Conservation (phyloP, 2,113 vertebrate genomes). For the Alligator sinensis region DNA sequence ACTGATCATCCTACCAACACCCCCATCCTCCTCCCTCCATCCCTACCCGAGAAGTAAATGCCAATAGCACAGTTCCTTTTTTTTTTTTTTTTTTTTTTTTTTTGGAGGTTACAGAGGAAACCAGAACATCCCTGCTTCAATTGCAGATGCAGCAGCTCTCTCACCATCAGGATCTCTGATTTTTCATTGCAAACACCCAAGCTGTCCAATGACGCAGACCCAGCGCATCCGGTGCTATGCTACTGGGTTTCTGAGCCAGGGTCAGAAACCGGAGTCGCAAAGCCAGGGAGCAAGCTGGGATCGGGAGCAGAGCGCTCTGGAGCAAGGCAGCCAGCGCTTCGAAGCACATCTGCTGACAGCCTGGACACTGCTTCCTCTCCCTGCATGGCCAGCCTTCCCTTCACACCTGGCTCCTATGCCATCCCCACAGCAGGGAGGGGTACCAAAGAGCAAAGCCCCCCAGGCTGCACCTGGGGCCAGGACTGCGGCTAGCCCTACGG, state of each 20-base stretch:
- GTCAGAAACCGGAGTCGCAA: no score
- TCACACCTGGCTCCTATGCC: background rate
- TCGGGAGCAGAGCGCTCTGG: no score
- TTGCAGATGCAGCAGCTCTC: background rate
- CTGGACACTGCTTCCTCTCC: no score
- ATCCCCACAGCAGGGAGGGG: background rate
- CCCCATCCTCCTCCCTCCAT: background rate
- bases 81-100: background rate
- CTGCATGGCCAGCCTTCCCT: background rate
- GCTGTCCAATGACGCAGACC: background rate
- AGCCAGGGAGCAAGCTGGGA: no score
- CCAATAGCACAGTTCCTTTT: background rate
- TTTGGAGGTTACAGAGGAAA: background rate
- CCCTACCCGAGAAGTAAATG: background rate
- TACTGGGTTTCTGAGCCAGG: no score
- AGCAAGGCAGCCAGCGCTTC: no score
- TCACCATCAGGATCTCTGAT: conserved; percentile 25
- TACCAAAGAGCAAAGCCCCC: background rate
- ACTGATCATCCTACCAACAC: background rate
- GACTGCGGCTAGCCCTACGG: background rate
- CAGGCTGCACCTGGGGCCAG: background rate
- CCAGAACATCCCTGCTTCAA: background rate
- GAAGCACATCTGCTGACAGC: no score
- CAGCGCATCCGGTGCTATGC: no score
- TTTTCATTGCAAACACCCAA: conserved; percentile 55